phyloP scores from a whole-genome alignment of 2,888 invertebrate species.

The Parapristionchus giblindavisi region DNA sequence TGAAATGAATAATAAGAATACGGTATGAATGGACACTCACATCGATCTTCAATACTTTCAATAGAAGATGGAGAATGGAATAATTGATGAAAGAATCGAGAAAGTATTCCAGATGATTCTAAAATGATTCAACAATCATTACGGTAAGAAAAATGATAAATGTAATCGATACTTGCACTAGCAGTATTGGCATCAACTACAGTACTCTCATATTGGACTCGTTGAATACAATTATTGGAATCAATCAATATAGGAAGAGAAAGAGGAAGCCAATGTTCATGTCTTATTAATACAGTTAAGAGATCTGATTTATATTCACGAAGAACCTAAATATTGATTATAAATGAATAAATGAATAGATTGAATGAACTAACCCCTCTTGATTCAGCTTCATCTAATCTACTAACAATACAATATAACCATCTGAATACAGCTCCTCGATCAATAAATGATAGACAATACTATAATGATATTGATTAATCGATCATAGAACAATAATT shows the following conservation, averaged over 20 bases:
- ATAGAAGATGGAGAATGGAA: constrained; percentile 49
- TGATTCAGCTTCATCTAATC: constrained; percentile 83
- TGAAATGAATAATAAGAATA: constrained; percentile 1
- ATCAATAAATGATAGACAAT: constrained; percentile 90
- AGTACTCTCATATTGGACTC: constrained; percentile 34
- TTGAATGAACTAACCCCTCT: constrained; percentile 29
- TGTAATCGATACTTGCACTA: constrained; percentile 30
- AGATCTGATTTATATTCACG: constrained; percentile 81
- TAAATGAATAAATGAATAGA: neutral
- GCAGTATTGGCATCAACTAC: constrained; percentile 20
- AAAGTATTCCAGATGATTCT: constrained; percentile 48
- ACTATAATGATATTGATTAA: constrained; percentile 74
- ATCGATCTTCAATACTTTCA: constrained; percentile 59
- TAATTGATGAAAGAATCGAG: constrained; percentile 59
- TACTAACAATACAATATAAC: constrained; percentile 85
- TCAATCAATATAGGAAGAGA: constrained; percentile 81
- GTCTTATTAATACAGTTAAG: constrained; percentile 87
- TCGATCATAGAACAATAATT: neutral
- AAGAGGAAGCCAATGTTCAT: constrained; percentile 92
- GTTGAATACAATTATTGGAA: constrained; percentile 40
- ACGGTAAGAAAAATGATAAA: neutral
- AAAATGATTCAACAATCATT: neutral
- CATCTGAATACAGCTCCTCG: constrained; percentile 89
- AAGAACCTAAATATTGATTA: neutral
- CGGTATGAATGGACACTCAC: no score